Base-by-base conservation (phyloP, 2,888 invertebrate genomes). In the Caenorhabditis macrosperma region DNA sequence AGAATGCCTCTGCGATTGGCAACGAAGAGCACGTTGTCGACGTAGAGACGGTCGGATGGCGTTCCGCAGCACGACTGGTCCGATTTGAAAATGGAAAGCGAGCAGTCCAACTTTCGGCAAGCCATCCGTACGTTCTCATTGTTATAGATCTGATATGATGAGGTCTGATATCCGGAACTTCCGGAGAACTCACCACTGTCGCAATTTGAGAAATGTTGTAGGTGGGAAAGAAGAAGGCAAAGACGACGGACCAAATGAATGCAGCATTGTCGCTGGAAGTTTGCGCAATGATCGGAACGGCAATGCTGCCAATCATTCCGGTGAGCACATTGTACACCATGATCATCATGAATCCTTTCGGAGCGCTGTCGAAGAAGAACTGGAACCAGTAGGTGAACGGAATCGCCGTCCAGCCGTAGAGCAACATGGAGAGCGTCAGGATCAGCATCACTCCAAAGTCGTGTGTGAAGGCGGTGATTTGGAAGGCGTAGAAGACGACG, bases 251-350 rank as follows among this genome's bases (percentile, higher is more conserved):
- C 78, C 78, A 81, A 1, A 63, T 24, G 46, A 74, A 76, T 10
- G 75, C 84, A 7, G 78, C 61, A 20, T 81, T 72, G 28, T 68
- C 28, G 26, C 71, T 74, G 1, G 83, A 77, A 0, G 87, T 86
- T 59, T 87, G 85, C 7, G 33, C 50, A 60, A 88, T 85, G 52
- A 88, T 88, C 9, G 88, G 88, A 20, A 87, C 82, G 15, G 88
- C 87, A 55, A 88, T 88, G 6, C 85, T 75, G 7, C 88, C 87
- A 38, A 87, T 85, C 87, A 88, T 88, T 52, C 88, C 88, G 3
- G 85, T 82, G 35, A 88, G 77, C 24, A 88, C 84, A 54, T 88
- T 83, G 67, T 83, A 86, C 87, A 88, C 85, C 7, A 85, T 87
- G 22, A 88, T 82, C 67, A 88, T 76, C 35, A 87, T 87, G 76